Percentiles rank a stretch among this genome's conserved stretches.
Conservation (phyloP, 2,797 vertebrate species). For the Brachyrhaphis roseni region DNA sequence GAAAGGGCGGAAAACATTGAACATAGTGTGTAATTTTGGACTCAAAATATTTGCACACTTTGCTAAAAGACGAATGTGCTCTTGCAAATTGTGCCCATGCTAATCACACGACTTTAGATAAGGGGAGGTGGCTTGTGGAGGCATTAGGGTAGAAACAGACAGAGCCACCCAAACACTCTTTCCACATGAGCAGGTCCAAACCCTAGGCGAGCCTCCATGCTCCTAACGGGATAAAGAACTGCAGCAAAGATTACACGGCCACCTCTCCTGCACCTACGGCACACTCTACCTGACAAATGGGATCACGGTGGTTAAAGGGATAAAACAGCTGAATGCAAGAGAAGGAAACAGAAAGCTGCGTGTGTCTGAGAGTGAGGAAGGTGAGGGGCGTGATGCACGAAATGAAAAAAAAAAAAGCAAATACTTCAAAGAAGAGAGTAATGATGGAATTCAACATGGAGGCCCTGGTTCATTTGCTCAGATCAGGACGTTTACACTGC, state of each 20-base stretch:
- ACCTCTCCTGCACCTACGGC: slow-evolving; percentile 75
- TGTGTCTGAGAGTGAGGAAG: slow-evolving; percentile 30
- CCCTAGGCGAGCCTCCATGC: slow-evolving; percentile 56
- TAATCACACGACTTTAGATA: slow-evolving; percentile 42
- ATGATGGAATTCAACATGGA: slow-evolving; percentile 67
- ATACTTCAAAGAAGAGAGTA: slow-evolving; percentile 67
- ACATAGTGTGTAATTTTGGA: background rate
- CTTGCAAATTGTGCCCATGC: slow-evolving; percentile 41
- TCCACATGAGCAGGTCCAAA: slow-evolving; percentile 79
- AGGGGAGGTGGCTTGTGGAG: slow-evolving; percentile 48
- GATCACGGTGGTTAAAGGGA: slow-evolving; percentile 80
- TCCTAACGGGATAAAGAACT: slow-evolving; percentile 79
- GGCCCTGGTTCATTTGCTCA: slow-evolving; percentile 49
- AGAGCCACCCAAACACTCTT: slow-evolving; percentile 77
- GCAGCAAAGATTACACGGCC: slow-evolving; percentile 78
- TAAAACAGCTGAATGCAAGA: slow-evolving; percentile 70
- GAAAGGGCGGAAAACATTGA: background rate
- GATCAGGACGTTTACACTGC: slow-evolving; percentile 55
- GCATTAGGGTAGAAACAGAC: slow-evolving; percentile 75
- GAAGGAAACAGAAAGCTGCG: slow-evolving; percentile 59
- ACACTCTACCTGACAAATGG: slow-evolving; percentile 82
- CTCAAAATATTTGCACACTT: slow-evolving; percentile 13
- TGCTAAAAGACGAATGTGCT: slow-evolving; percentile 27
- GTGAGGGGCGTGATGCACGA: slow-evolving; percentile 35
- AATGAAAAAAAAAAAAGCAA: slow-evolving; percentile 57